phyloP scores from a whole-genome alignment of 2,888 invertebrate species.

The Lasioglossum villosulum region DNA sequence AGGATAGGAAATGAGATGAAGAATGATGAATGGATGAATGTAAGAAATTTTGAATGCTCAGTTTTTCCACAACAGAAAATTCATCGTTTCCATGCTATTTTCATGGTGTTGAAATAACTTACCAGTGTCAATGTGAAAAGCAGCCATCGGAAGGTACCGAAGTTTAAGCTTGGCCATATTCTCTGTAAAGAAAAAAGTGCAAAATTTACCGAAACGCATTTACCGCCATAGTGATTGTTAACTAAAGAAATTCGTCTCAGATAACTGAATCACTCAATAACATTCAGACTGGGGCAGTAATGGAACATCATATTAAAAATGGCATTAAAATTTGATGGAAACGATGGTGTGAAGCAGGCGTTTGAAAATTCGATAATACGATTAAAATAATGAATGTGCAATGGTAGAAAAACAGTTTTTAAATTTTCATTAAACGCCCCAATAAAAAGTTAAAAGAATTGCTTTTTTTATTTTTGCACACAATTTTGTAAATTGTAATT shows the following conservation, averaged over 20 bases:
- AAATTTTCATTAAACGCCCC: too few species aligned
- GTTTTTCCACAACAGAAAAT: background rate
- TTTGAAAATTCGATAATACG: background rate
- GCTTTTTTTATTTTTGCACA: too few species aligned
- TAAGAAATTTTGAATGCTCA: background rate
- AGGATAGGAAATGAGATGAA: background rate
- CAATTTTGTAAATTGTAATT: too few species aligned
- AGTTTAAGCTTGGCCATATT: background rate
- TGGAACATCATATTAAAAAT: constrained; percentile 69
- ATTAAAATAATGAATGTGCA: background rate
- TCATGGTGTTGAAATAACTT: background rate
- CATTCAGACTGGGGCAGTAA: constrained; percentile 82
- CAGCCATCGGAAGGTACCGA: background rate
- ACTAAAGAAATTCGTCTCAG: constrained; percentile 47
- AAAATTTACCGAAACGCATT: background rate
- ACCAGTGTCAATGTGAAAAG: background rate
- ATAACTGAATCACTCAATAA: constrained; percentile 77
- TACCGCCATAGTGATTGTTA: background rate
- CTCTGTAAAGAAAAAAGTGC: constrained; percentile 10
- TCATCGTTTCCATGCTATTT: background rate
- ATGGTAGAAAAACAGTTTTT: too few species aligned
- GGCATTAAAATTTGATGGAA: background rate
- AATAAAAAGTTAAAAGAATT: too few species aligned
- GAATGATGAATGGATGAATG: background rate
- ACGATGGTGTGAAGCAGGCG: background rate